Evolutionary conservation across 2,888 invertebrate species (phyloP).

Genomic region (Cetonia aurata): DNA sequence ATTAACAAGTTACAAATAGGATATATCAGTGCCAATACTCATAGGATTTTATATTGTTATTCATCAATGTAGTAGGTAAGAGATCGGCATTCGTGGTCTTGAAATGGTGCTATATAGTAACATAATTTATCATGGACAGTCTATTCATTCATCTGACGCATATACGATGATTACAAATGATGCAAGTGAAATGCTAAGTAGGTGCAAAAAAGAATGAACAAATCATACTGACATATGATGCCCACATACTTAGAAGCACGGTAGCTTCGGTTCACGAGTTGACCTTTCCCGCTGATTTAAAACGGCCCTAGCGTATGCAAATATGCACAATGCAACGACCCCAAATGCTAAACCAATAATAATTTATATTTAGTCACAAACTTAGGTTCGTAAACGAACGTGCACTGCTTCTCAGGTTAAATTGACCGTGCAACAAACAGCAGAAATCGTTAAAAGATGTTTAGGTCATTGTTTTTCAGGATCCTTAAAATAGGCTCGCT

Average conservation of each 20-base stretch:
- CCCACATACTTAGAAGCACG: conserved; percentile 2
- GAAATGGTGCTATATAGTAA: neutral
- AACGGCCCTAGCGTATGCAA: conserved; percentile 26
- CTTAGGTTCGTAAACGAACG: conserved; percentile 34
- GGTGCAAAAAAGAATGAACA: neutral
- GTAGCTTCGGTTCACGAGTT: conserved; percentile 30
- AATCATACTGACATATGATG: conserved; percentile 23
- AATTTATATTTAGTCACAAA: conserved; percentile 39
- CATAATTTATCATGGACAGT: neutral
- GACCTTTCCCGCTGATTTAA: conserved; percentile 45
- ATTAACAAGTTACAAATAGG: too few relatives aligned
- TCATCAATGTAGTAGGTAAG: too few relatives aligned
- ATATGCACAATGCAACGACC: conserved; percentile 45
- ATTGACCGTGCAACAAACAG: conserved; percentile 5
- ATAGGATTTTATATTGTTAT: too few relatives aligned
- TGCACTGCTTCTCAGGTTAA: conserved; percentile 28
- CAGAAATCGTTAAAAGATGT: conserved; percentile 1
- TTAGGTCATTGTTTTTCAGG: conserved; percentile 4
- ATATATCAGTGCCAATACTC: too few relatives aligned
- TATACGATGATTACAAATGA: neutral
- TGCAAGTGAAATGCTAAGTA: conserved; percentile 17
- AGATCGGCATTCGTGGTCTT: neutral
- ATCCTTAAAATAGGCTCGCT: conserved; percentile 19
- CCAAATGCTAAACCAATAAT: conserved; percentile 35
- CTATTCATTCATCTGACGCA: conserved; percentile 1